These are phyloP conservation scores for Peromyscus aztecus DNA, from an alignment of 2,797 vertebrate genomes.

Conservation along the genomic window DNA sequence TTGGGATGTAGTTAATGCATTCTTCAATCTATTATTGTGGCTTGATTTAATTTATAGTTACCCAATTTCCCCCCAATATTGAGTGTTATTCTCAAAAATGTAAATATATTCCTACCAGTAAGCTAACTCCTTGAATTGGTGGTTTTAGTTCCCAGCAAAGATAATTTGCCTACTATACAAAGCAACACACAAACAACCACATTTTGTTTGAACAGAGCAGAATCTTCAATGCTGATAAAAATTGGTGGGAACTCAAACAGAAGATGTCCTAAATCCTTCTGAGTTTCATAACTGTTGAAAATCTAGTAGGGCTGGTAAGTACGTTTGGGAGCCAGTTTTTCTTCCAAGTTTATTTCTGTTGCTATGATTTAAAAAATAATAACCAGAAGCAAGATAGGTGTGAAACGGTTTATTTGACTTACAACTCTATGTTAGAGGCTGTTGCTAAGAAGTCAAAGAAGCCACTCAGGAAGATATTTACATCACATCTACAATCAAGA, in stretches of 20 bases:
- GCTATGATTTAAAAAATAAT: not conserved
- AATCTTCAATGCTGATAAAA: not conserved
- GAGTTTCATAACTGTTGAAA: not conserved
- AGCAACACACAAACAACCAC: not conserved
- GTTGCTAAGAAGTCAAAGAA: no score
- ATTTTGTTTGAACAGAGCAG: not conserved
- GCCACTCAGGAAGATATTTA: not conserved
- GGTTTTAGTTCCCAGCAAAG: not conserved
- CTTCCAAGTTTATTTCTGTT: no score
- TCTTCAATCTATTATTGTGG: not conserved
- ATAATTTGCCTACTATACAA: not conserved
- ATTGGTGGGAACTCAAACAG: not conserved
- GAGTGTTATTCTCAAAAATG: constrained; percentile 15
- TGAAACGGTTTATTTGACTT: not conserved
- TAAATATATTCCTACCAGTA: not conserved
- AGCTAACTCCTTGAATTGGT: not conserved
- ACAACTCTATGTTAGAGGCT: not conserved
- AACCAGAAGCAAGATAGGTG: not conserved
- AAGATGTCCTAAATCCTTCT: not conserved
- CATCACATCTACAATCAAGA: not conserved
- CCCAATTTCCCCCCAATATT: not conserved
- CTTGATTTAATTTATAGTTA: constrained; percentile 40
- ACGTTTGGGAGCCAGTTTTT: not conserved
- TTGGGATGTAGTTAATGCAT: not conserved
- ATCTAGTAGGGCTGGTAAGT: not conserved